phyloP scores from a whole-genome alignment of 2,797 vertebrate genomes.

The Spinus pinus region DNA sequence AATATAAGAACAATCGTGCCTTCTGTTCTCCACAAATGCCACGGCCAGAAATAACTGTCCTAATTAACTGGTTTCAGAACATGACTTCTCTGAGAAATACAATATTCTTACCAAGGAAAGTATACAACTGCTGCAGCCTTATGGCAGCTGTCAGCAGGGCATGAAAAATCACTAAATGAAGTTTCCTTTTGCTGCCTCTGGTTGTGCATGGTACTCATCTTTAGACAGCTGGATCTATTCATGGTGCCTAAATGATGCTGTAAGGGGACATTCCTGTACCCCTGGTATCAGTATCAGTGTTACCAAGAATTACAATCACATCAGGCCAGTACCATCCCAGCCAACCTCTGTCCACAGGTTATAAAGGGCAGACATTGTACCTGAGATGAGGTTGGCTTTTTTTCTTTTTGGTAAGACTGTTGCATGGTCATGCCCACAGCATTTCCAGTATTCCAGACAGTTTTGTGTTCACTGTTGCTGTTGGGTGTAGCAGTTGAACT shows the following conservation, averaged over 20 bases:
- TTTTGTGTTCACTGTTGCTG: background rate
- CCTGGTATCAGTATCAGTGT: background rate
- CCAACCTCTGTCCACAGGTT: background rate
- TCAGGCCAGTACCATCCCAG: background rate
- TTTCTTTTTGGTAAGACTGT: background rate
- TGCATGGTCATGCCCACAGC: background rate
- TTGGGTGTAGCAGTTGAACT: background rate
- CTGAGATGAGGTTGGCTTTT: background rate
- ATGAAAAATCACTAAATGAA: conserved; percentile 44
- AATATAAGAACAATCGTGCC: conserved; percentile 71
- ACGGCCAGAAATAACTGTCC: conserved; percentile 69
- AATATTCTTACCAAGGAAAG: conserved; percentile 45
- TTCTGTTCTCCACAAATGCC: conserved; percentile 72
- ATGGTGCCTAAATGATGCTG: background rate
- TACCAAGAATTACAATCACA: background rate
- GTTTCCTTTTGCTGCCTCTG: background rate
- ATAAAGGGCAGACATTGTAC: background rate
- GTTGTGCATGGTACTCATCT: conserved; percentile 7
- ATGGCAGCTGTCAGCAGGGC: conserved; percentile 47
- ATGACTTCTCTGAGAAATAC: conserved; percentile 37
- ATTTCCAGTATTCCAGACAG: background rate
- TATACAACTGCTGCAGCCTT: conserved; percentile 50
- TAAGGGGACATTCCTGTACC: background rate
- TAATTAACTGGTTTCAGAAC: conserved; percentile 68
- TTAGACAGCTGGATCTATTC: conserved; percentile 38